phyloP scores from a whole-genome alignment of 2,888 invertebrate genomes.

The Stenichneumon culpator region DNA sequence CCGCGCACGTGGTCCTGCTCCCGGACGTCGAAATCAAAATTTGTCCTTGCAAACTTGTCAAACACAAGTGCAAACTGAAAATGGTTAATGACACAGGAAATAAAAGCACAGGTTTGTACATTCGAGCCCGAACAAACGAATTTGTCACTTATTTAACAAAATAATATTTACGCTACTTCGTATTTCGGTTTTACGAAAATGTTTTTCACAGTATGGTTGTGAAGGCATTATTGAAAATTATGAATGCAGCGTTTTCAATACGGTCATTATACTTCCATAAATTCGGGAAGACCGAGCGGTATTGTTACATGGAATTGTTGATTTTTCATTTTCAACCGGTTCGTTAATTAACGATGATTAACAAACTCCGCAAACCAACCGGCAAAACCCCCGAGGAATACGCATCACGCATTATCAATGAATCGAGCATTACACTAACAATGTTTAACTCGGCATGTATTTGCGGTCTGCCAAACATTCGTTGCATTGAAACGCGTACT shows the following conservation, averaged over 20 bases:
- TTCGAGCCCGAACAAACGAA: too few relatives aligned
- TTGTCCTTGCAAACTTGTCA: too few relatives aligned
- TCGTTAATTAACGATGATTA: conserved; percentile 24
- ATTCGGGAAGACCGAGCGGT: neutral
- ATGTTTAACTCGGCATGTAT: neutral
- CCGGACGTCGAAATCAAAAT: too few relatives aligned
- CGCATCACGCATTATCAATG: conserved; percentile 7
- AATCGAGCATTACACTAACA: conserved; percentile 10
- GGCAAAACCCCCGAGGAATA: neutral
- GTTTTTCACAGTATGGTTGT: neutral
- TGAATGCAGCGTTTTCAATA: neutral
- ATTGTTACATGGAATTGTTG: neutral
- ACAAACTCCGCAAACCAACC: conserved; percentile 16
- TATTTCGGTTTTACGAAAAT: too few relatives aligned
- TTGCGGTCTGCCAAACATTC: conserved; percentile 6
- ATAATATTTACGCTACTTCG: too few relatives aligned
- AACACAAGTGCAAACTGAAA: too few relatives aligned
- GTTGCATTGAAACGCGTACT: neutral
- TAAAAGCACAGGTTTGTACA: too few relatives aligned
- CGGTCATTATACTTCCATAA: neutral
- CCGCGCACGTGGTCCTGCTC: too few relatives aligned
- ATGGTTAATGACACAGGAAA: too few relatives aligned
- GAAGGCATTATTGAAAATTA: neutral
- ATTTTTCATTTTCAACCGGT: conserved; percentile 1
- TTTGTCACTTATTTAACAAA: too few relatives aligned